phyloP scores from a whole-genome alignment of 2,797 vertebrate genomes.

The Galagoides demidoff region DNA sequence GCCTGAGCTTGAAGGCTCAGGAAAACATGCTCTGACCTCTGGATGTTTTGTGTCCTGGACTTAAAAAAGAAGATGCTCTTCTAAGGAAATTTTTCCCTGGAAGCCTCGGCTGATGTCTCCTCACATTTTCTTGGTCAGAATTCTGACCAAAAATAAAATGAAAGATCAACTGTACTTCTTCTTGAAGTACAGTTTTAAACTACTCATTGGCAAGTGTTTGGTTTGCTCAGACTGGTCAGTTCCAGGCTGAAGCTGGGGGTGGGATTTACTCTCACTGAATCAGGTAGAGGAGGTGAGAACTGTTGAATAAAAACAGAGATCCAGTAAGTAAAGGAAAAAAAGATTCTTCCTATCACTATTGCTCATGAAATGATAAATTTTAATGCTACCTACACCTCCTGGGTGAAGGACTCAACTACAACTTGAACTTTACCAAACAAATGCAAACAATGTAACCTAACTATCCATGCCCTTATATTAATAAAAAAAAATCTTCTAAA shows the following conservation, averaged over 20 bases:
- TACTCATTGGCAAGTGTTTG: not conserved
- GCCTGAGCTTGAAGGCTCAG: not conserved
- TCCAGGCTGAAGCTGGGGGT: not conserved
- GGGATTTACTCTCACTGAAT: not conserved
- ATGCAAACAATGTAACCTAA: too few species aligned
- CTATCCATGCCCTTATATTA: too few species aligned
- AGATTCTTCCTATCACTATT: not conserved
- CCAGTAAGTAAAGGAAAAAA: not conserved
- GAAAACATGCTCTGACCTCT: not conserved
- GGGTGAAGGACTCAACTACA: too few species aligned
- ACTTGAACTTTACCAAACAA: too few species aligned
- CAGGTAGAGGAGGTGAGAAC: not conserved
- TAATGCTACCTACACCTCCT: too few species aligned
- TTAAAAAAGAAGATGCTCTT: not conserved
- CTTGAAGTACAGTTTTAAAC: not conserved
- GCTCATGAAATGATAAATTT: not conserved
- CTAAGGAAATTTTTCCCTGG: not conserved
- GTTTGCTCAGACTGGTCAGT: not conserved
- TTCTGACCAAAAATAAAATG: too few species aligned
- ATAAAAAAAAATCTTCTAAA: too few species aligned
- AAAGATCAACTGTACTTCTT: too few species aligned
- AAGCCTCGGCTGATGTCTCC: not conserved
- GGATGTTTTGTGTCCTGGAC: not conserved
- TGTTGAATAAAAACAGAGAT: not conserved
- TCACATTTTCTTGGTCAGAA: not conserved